Evolutionary conservation across 2,797 vertebrate genomes (phyloP), one percentile per base, ranked within the genome.

Genomic region (Danio aesculapii): DNA sequence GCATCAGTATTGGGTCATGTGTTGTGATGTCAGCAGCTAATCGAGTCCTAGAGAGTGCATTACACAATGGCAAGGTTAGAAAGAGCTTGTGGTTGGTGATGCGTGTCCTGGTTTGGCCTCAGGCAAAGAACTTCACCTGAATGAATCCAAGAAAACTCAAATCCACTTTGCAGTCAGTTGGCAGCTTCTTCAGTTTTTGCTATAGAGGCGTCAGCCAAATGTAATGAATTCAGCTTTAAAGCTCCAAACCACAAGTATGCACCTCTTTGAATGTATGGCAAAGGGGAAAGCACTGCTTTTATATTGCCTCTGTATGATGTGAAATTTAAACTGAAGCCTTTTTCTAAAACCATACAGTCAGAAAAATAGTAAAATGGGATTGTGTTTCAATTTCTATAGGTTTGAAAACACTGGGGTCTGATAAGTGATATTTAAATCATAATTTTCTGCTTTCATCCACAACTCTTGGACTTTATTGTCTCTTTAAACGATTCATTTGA

Each of bases 241-340:
- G 52, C 82, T 81, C 72, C 73, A 84, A 79, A 78, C 73, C 84
- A 75, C 85, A 88, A 81, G 21, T 87, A 84, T 86, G 67, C 58
- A 46, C 61, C 79, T 58, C 67, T 61, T 66, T 76, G 79, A 80
- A 75, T 76, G 75, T 58, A 47, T 19, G 74, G 61, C 74, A 44
- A 64, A 76, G 76, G 7, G 41, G 30, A 73, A 52, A 77, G 16
- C 17, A 47, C 13, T 73, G 68, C 66, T 63, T 77, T 79, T 58
- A 55, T 63, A 63, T 68, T 66, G 49, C 4, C 6, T 69, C 55
- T 79, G 63, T 79, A 53, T 74, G 79, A 75, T 79, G 64, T 79
- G 77, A 69, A 79, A 83, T 62, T 68, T 8, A 75, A 79, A 66
- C 43, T 55, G 47, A 66, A 57, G 49, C 44, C 70, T 19, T 19